phyloP scores from a whole-genome alignment of 2,888 invertebrate species.

The Lissonota sp. region DNA sequence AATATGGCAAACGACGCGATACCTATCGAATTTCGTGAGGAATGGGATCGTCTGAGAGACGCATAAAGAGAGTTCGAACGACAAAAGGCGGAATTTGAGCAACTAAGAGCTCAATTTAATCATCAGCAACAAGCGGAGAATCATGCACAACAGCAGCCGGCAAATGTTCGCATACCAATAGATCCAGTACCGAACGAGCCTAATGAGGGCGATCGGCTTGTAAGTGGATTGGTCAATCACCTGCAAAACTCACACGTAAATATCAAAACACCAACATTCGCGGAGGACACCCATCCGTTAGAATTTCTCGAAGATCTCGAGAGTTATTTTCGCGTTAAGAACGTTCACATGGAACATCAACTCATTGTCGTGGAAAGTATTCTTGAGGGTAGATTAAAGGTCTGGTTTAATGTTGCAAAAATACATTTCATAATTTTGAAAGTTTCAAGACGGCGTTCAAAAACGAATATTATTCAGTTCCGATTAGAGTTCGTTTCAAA shows the following conservation, averaged over 20 bases:
- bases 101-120: too few relatives aligned
- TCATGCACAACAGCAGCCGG: too few relatives aligned
- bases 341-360: slow-evolving; percentile 13
- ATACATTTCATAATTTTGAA: slow-evolving; percentile 16
- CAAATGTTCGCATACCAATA: too few relatives aligned
- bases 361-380: slow-evolving; percentile 37
- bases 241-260: neutral
- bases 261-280: neutral
- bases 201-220: too few relatives aligned
- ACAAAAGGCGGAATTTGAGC: too few relatives aligned
- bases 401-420: slow-evolving; percentile 30
- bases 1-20: too few relatives aligned
- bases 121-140: too few relatives aligned
- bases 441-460: slow-evolving; percentile 34
- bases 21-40: too few relatives aligned
- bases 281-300: slow-evolving; percentile 6
- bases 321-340: slow-evolving; percentile 39
- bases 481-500: slow-evolving; percentile 26
- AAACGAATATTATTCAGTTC: slow-evolving; percentile 52
- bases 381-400: slow-evolving; percentile 43
- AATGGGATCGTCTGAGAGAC: too few relatives aligned
- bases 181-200: too few relatives aligned
- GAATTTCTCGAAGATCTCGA: slow-evolving; percentile 46
- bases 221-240: neutral
- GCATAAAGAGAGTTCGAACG: too few relatives aligned